Evolutionary conservation across 35 echinoderm and acorn worm species (phyloP).

Genomic region (Lytechinus pictus): DNA sequence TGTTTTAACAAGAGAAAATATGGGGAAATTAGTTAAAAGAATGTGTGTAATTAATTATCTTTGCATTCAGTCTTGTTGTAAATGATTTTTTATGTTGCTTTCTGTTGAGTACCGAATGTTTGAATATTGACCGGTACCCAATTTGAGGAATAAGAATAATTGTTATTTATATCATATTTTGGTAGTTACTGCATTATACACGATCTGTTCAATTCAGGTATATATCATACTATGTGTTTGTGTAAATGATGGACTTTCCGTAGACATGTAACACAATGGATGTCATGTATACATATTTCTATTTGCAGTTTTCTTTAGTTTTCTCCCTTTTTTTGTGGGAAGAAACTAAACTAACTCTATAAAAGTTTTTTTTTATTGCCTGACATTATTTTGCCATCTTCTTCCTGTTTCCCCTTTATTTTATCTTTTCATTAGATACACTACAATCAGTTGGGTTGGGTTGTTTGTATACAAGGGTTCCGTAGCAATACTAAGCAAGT

Average conservation of each 20-base stretch:
- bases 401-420: not conserved
- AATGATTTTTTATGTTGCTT: constrained; percentile 15
- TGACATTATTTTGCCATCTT: not conserved
- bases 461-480: not conserved
- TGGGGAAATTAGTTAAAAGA: not conserved
- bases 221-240: constrained; percentile 3
- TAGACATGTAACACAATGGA: not conserved
- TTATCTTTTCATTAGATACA: not conserved
- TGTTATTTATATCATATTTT: constrained; percentile 49
- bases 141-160: constrained; percentile 14
- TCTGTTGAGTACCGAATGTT: not conserved
- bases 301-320: not conserved
- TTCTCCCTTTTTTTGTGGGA: not conserved
- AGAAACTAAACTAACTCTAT: not conserved
- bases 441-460: not conserved
- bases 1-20: not conserved
- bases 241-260: constrained; percentile 24
- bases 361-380: not conserved
- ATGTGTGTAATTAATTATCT: constrained; percentile 13
- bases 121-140: not conserved
- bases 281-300: constrained; percentile 3
- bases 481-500: constrained; percentile 3
- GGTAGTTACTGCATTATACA: constrained; percentile 13
- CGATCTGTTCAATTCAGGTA: constrained; percentile 21
- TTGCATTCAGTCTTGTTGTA: constrained; percentile 1